Conservation (phyloP, 2,797 vertebrate species). For the Clarias platycephalus region DNA sequence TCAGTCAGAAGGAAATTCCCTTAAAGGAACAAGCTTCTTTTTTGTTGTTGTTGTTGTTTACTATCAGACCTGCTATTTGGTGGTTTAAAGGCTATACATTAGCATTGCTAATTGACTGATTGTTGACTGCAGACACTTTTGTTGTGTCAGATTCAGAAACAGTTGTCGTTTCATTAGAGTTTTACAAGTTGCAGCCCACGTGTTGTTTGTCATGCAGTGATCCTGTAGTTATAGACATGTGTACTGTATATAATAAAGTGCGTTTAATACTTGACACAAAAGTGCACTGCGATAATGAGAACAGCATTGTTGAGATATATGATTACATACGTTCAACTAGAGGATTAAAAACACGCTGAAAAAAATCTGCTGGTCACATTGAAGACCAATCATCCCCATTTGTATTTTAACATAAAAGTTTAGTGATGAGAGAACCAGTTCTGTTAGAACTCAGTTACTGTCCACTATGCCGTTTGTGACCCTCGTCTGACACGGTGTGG, state of each 20-base stretch:
- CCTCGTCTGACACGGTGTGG: background rate
- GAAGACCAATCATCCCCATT: background rate
- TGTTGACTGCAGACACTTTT: background rate
- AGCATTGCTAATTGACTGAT: background rate
- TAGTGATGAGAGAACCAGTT: background rate
- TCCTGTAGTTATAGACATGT: background rate
- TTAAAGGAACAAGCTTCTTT: background rate
- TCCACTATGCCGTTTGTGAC: background rate
- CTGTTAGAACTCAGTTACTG: background rate
- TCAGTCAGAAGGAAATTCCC: background rate
- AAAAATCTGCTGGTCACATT: background rate
- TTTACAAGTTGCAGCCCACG: background rate
- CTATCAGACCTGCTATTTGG: background rate
- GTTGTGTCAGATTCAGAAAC: slow-evolving; percentile 14
- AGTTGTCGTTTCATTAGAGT: slow-evolving; percentile 17
- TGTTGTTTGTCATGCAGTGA: background rate
- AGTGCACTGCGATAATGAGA: background rate
- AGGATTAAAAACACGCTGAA: background rate
- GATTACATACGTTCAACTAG: background rate
- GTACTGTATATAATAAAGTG: background rate
- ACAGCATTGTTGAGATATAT: background rate
- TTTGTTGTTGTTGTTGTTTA: background rate
- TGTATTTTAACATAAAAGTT: too few species aligned
- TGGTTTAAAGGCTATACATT: slow-evolving; percentile 9
- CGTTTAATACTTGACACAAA: background rate